phyloP scores from a whole-genome alignment of 2,797 vertebrate species.

The Picus viridis region DNA sequence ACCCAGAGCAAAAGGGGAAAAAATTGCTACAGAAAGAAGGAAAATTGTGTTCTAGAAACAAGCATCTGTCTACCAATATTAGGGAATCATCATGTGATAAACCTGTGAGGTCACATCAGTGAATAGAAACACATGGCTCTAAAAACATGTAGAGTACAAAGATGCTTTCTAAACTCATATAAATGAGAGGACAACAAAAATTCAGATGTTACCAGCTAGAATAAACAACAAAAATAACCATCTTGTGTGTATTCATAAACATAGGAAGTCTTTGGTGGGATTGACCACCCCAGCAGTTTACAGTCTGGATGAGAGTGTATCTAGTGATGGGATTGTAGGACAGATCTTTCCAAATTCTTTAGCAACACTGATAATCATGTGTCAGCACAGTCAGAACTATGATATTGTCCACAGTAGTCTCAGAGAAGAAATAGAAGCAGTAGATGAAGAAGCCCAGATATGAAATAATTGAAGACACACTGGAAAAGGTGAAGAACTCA shows the following conservation, averaged over 20 bases:
- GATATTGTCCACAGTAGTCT: background rate
- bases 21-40: background rate
- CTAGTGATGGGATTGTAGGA: background rate
- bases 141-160: background rate
- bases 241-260: background rate
- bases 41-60: background rate
- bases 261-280: background rate
- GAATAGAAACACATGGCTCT: background rate
- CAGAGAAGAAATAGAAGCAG: background rate
- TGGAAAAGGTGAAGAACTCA: background rate
- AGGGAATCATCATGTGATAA: background rate
- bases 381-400: background rate
- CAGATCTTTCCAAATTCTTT: constrained; percentile 38
- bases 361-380: background rate
- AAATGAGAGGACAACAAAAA: background rate
- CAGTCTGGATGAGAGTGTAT: background rate
- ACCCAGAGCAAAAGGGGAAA: background rate
- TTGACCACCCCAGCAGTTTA: background rate
- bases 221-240: background rate
- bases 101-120: background rate
- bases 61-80: background rate
- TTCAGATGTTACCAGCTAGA: background rate
- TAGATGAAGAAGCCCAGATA: background rate
- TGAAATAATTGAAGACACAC: background rate
- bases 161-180: background rate